phyloP scores from a whole-genome alignment of 2,113 vertebrate genomes.

The Lipophrys pholis region DNA sequence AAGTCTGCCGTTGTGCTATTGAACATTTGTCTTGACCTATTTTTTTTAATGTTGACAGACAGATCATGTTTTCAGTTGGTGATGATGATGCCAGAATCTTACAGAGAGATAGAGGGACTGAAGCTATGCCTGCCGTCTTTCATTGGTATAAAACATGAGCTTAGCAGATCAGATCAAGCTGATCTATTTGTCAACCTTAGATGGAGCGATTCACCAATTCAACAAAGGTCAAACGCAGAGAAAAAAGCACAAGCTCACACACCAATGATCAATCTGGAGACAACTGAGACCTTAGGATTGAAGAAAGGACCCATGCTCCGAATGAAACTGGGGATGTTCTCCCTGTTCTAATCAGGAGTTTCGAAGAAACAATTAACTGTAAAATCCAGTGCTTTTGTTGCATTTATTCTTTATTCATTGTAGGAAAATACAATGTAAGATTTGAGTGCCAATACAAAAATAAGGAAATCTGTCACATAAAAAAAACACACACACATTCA shows the following conservation, averaged over 20 bases:
- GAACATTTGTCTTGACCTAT: neutral
- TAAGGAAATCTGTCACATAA: constrained; percentile 36
- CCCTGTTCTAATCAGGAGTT: neutral
- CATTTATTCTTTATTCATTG: constrained; percentile 55
- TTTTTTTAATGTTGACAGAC: neutral
- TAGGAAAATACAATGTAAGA: constrained; percentile 15
- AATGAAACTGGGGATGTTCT: no score
- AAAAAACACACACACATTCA: constrained; percentile 27
- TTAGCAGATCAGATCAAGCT: neutral
- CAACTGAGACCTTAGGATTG: no score
- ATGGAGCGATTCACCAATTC: no score
- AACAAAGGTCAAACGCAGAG: no score
- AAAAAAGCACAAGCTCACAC: no score
- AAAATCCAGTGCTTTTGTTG: neutral
- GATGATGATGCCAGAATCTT: constrained; percentile 1
- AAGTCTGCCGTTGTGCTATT: no score
- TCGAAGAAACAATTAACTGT: neutral
- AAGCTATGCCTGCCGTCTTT: constrained; percentile 2
- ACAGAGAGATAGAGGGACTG: neutral
- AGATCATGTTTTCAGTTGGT: constrained; percentile 12
- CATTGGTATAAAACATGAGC: constrained; percentile 5
- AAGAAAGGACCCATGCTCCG: no score
- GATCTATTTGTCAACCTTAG: neutral
- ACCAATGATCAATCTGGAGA: no score
- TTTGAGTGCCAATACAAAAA: constrained; percentile 59